Evolutionary conservation across 2,113 vertebrate species (phyloP).

Genomic region (Brienomyrus longianalis): DNA sequence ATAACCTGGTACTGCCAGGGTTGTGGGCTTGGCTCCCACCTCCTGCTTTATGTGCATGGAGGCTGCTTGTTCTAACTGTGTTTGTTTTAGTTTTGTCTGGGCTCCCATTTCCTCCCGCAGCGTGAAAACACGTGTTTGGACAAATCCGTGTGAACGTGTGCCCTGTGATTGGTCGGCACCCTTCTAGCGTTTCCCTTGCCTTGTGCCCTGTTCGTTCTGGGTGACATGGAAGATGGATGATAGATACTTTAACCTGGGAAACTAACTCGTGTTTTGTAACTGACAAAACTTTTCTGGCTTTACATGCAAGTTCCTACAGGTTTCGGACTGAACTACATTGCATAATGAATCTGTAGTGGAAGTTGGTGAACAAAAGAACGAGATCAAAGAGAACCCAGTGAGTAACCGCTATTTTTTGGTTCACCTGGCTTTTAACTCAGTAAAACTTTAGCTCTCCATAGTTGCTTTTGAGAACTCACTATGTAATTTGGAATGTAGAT

Average conservation of each 20-base stretch:
- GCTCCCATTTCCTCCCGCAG: background rate
- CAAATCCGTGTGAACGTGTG: background rate
- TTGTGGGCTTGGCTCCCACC: background rate
- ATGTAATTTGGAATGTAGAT: background rate
- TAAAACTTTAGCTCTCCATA: background rate
- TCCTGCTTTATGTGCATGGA: background rate
- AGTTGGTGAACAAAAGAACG: background rate
- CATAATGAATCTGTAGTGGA: background rate
- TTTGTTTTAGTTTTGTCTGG: background rate
- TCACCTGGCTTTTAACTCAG: background rate
- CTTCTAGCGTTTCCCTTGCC: background rate
- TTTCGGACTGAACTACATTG: background rate
- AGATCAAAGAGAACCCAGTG: background rate
- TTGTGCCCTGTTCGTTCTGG: background rate
- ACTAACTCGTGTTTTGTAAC: background rate
- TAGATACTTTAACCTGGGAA: background rate
- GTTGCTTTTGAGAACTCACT: background rate
- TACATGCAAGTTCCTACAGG: constrained; percentile 58
- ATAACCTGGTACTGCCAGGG: background rate
- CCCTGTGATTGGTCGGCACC: background rate
- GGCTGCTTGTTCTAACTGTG: background rate
- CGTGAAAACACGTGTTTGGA: background rate
- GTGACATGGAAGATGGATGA: constrained; percentile 1
- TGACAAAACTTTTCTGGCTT: constrained; percentile 48
- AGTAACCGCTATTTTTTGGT: background rate